Percentiles rank a stretch among this genome's conserved stretches.
Conservation (phyloP, 2,113 vertebrate species). For the Narcine bancroftii region DNA sequence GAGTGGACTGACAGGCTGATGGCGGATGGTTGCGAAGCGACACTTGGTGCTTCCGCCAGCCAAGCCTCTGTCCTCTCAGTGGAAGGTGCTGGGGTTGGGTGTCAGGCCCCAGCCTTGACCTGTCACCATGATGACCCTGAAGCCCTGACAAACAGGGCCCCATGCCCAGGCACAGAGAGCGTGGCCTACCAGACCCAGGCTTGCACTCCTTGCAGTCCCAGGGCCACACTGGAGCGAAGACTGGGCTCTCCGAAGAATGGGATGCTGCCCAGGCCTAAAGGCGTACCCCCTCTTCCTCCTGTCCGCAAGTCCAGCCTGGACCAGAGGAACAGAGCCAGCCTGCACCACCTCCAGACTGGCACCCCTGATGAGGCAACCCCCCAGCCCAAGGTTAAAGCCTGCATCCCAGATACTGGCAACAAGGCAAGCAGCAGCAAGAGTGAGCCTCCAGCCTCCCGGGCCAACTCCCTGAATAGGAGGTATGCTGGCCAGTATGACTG, state of each 20-base stretch:
- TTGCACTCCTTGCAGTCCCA: slow-evolving; percentile 67
- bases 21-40: slow-evolving; percentile 81
- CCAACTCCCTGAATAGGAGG: slow-evolving; percentile 78
- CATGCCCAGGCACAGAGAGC: slow-evolving; percentile 49
- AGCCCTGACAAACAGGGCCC: slow-evolving; percentile 43
- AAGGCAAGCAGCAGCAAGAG: slow-evolving; percentile 86
- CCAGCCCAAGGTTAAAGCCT: slow-evolving; percentile 60
- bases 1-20: slow-evolving; percentile 57
- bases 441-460: slow-evolving; percentile 81
- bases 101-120: slow-evolving; percentile 58
- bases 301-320: slow-evolving; percentile 92
- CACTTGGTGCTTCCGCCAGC: slow-evolving; percentile 46
- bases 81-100: slow-evolving; percentile 64
- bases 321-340: slow-evolving; percentile 86
- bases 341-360: slow-evolving; percentile 63
- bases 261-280: slow-evolving; percentile 79
- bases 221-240: slow-evolving; percentile 70
- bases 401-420: slow-evolving; percentile 70
- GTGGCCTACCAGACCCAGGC: slow-evolving; percentile 44
- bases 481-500: slow-evolving; percentile 77
- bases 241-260: slow-evolving; percentile 70
- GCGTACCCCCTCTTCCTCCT: slow-evolving; percentile 81
- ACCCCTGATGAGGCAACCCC: slow-evolving; percentile 59
- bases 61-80: slow-evolving; percentile 56
- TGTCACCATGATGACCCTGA: slow-evolving; percentile 67